Evolutionary conservation across 1,140 invertebrate species (phyloP).

Genomic region (Meloidogyne exigua): DNA sequence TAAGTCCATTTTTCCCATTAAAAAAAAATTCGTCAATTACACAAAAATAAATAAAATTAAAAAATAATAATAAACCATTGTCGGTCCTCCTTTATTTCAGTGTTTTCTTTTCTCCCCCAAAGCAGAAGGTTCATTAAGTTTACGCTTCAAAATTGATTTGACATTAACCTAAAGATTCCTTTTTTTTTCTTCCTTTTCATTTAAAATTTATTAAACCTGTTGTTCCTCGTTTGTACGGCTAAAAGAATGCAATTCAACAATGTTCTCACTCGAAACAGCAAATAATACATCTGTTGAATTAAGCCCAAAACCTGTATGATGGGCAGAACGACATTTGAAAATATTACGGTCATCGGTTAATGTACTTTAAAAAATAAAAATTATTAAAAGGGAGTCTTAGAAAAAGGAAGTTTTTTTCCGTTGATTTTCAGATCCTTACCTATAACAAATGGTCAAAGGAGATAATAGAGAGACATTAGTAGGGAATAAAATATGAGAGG

Average conservation of each 20-base stretch:
- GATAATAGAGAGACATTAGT: too few species aligned
- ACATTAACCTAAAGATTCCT: neutral
- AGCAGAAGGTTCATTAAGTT: neutral
- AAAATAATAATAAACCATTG: too few species aligned
- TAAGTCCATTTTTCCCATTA: too few species aligned
- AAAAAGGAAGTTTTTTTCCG: too few species aligned
- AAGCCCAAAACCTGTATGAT: constrained; percentile 35
- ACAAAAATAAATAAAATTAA: too few species aligned
- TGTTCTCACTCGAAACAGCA: constrained; percentile 24
- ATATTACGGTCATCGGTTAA: constrained; percentile 36
- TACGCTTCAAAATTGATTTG: neutral
- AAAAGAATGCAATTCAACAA: constrained; percentile 31
- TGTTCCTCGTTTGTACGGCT: constrained; percentile 8
- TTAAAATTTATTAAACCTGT: neutral
- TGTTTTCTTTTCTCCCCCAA: neutral
- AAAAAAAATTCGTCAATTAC: too few species aligned
- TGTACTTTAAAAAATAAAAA: constrained; percentile 15
- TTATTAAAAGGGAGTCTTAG: neutral
- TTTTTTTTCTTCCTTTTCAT: neutral
- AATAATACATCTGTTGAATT: constrained; percentile 30
- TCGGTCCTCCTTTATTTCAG: too few species aligned
- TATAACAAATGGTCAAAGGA: too few species aligned
- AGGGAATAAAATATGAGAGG: too few species aligned
- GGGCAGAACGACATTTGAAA: constrained; percentile 39
- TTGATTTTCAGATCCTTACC: too few species aligned